Base-by-base conservation (phyloP, 2,888 invertebrate genomes). In the Nysson spinosus region DNA sequence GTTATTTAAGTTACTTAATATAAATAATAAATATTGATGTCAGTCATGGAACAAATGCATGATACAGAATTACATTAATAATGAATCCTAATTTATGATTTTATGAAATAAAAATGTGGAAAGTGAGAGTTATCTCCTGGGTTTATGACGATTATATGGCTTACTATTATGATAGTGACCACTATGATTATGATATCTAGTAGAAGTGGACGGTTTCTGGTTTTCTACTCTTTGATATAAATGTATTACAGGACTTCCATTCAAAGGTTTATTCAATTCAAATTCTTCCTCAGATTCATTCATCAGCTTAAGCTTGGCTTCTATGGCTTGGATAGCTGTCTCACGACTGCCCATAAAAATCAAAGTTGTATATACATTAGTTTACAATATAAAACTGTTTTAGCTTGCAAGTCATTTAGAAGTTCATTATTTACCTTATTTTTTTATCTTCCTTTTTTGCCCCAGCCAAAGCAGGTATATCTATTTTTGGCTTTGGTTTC, bases 271-370 rank as follows among this genome's bases (percentile, higher is more conserved):
- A 82, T 94, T 94, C 3, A 95, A 89, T 56, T 93, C 92, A 76
- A 95, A 91, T 81, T 94, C 94, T 69, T 93, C 93, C 39, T 91
- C 90, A 0, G 90, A 89, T 73, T 91, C 89, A 83, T 90, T 90
- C 91, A 96, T 93, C 85, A 93, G 88, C 81, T 94, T 95, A 0
- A 96, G 88, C 86, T 96, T 96, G 0, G 95, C 94, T 85, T 96
- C 96, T 61, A 96, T 96, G 0, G 95, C 95, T 82, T 94, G 94
- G 72, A 96, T 96, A 52, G 95, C 94, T 5, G 93, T 92, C 81
- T 93, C 91, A 78, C 93, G 92, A 83, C 95, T 95, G 1, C 20
- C 75, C 79, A 49, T 55, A 50, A 58, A 14, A n/a, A n/a, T n/a
- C n/a, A n/a, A n/a, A n/a, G n/a, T n/a, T n/a, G n/a, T n/a, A n/a